phyloP scores from a whole-genome alignment of 1,140 invertebrate species.

The honey bee (Apis mellifera) region Amel_HAv3.1 CM009933.2:8146501-8147000 shows the following conservation, averaged over 20 bases:
- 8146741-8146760: constrained; percentile 92
- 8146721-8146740: constrained; percentile 93
- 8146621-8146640: constrained; percentile 37
- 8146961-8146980: neutral
- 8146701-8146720: constrained; percentile 94
- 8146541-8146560: constrained; percentile 21
- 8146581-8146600: constrained; percentile 41
- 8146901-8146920: neutral
- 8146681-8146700: constrained; percentile 84
- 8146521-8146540: constrained; percentile 1
- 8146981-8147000: neutral
- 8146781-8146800: constrained; percentile 93
- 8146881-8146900: too few relatives aligned
- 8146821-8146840: neutral
- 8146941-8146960: neutral
- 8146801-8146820: constrained; percentile 84
- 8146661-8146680: constrained; percentile 22
- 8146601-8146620: constrained; percentile 63
- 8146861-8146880: neutral
- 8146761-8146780: constrained; percentile 95
- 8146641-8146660: constrained; percentile 31
- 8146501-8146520: constrained; percentile 42
- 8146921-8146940: too few relatives aligned
- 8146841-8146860: neutral
- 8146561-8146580: constrained; percentile 27